Conservation (phyloP, 2,113 vertebrate species). For the Rafetus swinhoei region DNA sequence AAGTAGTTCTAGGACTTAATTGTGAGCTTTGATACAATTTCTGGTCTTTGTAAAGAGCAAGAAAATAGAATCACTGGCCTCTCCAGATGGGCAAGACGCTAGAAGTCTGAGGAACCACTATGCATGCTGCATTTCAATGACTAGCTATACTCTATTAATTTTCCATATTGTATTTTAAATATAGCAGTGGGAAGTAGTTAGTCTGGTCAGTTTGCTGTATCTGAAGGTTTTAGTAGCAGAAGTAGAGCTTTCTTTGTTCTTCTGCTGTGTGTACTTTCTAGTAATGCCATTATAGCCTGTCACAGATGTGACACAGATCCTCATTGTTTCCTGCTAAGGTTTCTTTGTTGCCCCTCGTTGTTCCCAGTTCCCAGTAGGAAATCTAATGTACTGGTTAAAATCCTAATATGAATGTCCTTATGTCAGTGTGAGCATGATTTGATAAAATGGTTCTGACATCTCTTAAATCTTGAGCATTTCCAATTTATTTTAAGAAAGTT, state of each 20-base stretch:
- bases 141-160: constrained; percentile 22
- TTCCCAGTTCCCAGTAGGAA: neutral
- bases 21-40: neutral
- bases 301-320: neutral
- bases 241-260: constrained; percentile 1
- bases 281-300: neutral
- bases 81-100: neutral
- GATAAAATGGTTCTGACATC: neutral
- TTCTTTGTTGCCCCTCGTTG: constrained; percentile 5
- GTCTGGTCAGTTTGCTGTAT: neutral
- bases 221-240: constrained; percentile 29
- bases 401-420: constrained; percentile 16
- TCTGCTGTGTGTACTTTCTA: neutral
- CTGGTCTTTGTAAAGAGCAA: neutral
- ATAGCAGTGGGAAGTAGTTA: neutral
- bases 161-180: constrained; percentile 10
- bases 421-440: neutral
- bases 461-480: neutral
- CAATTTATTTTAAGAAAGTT: neutral
- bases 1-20: neutral
- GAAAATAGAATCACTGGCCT: neutral
- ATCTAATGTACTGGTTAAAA: neutral
- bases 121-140: neutral
- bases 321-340: neutral
- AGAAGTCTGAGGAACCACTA: neutral